These are phyloP conservation scores for Amiota minor DNA, from an alignment of 2,888 invertebrate species.

Conservation along the genomic window DNA sequence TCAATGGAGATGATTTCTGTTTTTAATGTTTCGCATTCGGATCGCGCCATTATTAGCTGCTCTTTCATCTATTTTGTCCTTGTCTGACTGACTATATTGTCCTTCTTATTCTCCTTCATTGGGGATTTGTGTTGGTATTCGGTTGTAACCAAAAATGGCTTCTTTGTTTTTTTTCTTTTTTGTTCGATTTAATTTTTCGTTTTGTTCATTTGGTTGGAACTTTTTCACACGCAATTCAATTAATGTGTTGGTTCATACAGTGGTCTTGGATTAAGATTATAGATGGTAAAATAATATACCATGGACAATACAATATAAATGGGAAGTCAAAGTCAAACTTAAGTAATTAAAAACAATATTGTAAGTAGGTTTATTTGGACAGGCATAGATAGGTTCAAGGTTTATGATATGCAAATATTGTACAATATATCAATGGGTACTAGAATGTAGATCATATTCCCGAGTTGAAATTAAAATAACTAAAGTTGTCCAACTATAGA, in stretches of 20 bases:
- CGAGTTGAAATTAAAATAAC: too few relatives aligned
- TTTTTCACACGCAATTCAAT: conserved; percentile 28
- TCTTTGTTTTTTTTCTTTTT: not conserved
- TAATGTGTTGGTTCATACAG: conserved; percentile 17
- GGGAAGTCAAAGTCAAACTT: too few relatives aligned
- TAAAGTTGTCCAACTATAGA: too few relatives aligned
- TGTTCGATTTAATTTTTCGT: conserved; percentile 39
- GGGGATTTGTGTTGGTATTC: conserved; percentile 6
- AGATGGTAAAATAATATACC: not conserved
- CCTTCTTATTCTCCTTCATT: not conserved
- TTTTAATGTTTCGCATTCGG: conserved; percentile 25
- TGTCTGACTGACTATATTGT: not conserved
- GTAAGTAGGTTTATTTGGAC: too few relatives aligned
- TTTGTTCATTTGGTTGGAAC: conserved; percentile 3
- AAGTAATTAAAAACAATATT: too few relatives aligned
- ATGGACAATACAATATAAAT: too few relatives aligned
- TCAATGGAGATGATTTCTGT: conserved; percentile 33
- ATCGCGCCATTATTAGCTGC: not conserved
- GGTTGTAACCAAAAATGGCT: not conserved
- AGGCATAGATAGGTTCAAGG: too few relatives aligned
- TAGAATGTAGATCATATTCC: too few relatives aligned
- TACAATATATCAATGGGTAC: too few relatives aligned
- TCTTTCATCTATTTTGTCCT: not conserved
- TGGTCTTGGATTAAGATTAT: not conserved
- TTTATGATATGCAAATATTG: too few relatives aligned